Evolutionary conservation across 2,888 invertebrate genomes (phyloP).

Genomic region (Alsophila aescularia): DNA sequence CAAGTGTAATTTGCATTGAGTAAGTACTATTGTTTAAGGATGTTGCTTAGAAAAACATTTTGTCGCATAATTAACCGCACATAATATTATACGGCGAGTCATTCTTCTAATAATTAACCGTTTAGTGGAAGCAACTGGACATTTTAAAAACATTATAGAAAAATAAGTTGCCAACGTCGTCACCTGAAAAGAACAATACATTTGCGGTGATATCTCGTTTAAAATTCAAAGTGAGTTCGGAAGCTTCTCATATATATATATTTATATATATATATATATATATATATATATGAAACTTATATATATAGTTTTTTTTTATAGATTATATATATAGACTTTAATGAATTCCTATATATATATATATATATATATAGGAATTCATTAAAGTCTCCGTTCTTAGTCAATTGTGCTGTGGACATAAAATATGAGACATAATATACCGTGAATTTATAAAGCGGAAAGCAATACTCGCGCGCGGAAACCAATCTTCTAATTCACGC

Average conservation of each 20-base stretch:
- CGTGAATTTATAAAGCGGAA: too few species aligned
- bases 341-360: too few species aligned
- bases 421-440: too few species aligned
- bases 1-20: constrained; percentile 50
- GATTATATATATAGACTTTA: too few species aligned
- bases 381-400: too few species aligned
- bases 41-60: background rate
- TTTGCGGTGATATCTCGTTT: constrained; percentile 10
- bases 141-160: background rate
- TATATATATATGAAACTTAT: too few species aligned
- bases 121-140: too few species aligned
- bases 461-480: constrained; percentile 39
- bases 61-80: background rate
- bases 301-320: too few species aligned
- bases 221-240: constrained; percentile 16
- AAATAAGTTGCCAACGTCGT: constrained; percentile 1
- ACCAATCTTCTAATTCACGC: constrained; percentile 68
- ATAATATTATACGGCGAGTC: background rate
- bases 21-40: constrained; percentile 45
- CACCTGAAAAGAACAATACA: background rate
- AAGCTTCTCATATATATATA: background rate
- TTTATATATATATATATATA: background rate
- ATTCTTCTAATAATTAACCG: background rate
- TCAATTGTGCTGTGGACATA: too few species aligned
- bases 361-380: too few species aligned